These are phyloP conservation scores for Macrosiphum euphorbiae DNA, from an alignment of 2,888 invertebrate species.

Conservation along the genomic window DNA sequence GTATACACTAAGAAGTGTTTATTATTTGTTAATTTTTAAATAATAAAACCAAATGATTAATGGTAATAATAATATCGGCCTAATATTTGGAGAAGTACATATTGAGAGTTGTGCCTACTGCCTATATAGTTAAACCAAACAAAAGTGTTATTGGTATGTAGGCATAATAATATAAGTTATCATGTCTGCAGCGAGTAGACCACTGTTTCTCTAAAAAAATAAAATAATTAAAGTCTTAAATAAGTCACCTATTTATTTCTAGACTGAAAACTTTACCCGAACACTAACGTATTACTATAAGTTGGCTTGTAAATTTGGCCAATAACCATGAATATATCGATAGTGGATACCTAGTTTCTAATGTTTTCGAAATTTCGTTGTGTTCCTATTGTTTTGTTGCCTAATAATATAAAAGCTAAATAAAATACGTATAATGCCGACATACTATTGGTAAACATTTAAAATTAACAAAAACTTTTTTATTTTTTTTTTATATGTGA, in stretches of 20 bases:
- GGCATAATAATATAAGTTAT: neutral
- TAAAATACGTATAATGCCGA: neutral
- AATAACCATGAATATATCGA: neutral
- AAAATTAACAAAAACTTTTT: neutral
- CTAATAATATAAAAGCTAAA: neutral
- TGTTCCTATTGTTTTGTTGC: neutral
- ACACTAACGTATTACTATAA: neutral
- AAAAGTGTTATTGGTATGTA: neutral
- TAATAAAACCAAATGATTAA: neutral
- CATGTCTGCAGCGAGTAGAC: neutral
- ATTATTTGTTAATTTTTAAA: neutral
- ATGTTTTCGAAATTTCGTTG: neutral
- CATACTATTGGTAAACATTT: neutral
- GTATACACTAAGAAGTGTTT: neutral
- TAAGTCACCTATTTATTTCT: neutral
- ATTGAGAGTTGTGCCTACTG: neutral
- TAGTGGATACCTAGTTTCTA: neutral
- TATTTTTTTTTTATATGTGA: neutral
- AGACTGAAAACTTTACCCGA: neutral
- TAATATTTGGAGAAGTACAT: neutral
- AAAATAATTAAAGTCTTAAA: neutral
- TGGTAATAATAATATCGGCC: neutral
- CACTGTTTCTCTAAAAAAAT: neutral
- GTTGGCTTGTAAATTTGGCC: neutral
- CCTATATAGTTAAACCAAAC: neutral